Conservation (phyloP, 1,140 invertebrate species). For the Orius laevigatus region DNA sequence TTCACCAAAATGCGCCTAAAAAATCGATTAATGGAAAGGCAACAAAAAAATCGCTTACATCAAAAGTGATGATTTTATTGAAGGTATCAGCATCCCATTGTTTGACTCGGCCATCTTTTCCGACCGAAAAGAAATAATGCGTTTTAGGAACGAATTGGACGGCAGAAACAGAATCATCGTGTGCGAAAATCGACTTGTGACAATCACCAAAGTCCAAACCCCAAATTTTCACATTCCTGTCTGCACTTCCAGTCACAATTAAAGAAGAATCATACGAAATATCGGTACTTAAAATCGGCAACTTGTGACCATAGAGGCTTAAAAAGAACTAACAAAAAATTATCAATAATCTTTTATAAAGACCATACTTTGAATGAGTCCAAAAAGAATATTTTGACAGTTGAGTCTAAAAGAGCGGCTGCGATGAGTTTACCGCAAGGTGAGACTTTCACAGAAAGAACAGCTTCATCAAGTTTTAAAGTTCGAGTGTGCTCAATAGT, state of each 20-base stretch:
- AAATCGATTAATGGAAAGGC: constrained; percentile 2
- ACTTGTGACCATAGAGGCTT: constrained; percentile 89
- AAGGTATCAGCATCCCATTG: constrained; percentile 95
- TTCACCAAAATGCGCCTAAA: constrained; percentile 60
- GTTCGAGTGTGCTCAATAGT: constrained; percentile 65
- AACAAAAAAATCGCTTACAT: constrained; percentile 35
- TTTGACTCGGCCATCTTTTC: constrained; percentile 86
- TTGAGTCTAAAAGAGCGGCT: constrained; percentile 78
- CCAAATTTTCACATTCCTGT: constrained; percentile 95
- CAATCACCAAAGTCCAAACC: constrained; percentile 98
- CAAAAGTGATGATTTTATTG: constrained; percentile 76
- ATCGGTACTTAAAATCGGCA: constrained; percentile 86
- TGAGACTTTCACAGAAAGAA: constrained; percentile 66
- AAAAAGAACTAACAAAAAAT: constrained; percentile 69
- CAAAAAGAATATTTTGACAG: constrained; percentile 88
- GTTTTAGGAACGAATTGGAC: constrained; percentile 79
- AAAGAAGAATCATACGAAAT: constrained; percentile 82
- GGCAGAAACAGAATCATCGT: constrained; percentile 85
- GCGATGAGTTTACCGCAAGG: constrained; percentile 78
- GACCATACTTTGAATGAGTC: constrained; percentile 76
- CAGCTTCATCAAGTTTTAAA: constrained; percentile 71
- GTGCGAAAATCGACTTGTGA: constrained; percentile 72
- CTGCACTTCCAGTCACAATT: constrained; percentile 85
- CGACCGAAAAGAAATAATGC: constrained; percentile 83
- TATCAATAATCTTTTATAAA: neutral